Percentiles rank a stretch among this genome's conserved stretches.
phyloP scores from a whole-genome alignment of 1,140 invertebrate species.

The Phortica variegata region DNA sequence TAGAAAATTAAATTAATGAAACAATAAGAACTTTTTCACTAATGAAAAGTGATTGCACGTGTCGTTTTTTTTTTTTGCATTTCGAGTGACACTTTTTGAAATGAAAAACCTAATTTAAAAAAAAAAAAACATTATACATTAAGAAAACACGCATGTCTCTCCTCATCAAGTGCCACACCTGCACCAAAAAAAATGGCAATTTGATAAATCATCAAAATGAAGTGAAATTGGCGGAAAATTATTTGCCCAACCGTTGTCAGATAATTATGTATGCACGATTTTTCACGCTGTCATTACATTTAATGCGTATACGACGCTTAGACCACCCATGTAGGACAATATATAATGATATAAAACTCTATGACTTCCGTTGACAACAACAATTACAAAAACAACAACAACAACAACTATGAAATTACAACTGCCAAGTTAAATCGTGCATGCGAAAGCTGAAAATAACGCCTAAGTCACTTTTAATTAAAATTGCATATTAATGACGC shows the following conservation, averaged over 20 bases:
- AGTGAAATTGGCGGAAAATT: constrained; percentile 5
- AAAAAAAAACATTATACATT: too few species aligned
- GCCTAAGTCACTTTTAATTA: constrained; percentile 38
- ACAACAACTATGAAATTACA: background rate
- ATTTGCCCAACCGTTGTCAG: background rate
- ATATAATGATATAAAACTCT: constrained; percentile 8
- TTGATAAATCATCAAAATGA: background rate
- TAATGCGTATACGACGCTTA: constrained; percentile 3
- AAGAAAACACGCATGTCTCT: too few species aligned
- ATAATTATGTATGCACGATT: constrained; percentile 5
- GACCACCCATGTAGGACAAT: constrained; percentile 6
- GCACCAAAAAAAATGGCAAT: too few species aligned
- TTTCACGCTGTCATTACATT: constrained; percentile 44
- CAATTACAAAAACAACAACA: background rate
- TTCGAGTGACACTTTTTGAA: too few species aligned
- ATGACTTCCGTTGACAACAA: constrained; percentile 6
- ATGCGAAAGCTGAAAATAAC: background rate
- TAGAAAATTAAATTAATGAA: too few species aligned
- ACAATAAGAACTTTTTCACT: too few species aligned
- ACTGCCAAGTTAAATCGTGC: background rate
- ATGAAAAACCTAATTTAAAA: too few species aligned
- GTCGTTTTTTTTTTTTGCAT: too few species aligned
- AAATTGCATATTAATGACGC: constrained; percentile 52
- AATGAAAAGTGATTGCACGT: too few species aligned
- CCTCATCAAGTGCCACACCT: too few species aligned